A percentile compares a stretch with the other conserved stretches of the same genome.
Evolutionary conservation across 2,113 vertebrate species (phyloP).

Genomic region (Nettapus auritus): DNA sequence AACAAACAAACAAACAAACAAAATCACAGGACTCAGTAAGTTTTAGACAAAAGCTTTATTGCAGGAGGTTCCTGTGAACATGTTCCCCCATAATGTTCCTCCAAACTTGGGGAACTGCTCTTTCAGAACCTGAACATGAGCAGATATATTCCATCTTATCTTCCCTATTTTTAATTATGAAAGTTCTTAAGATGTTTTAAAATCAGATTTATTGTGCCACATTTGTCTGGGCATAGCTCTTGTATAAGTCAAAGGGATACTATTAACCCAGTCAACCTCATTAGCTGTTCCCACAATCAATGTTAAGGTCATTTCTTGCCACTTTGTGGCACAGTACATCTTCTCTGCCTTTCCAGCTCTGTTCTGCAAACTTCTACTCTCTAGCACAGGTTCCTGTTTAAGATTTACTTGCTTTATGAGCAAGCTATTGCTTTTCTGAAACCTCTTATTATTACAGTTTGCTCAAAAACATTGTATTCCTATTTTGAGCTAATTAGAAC

Average conservation of each 20-base stretch:
- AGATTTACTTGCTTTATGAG: neutral
- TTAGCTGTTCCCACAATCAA: neutral
- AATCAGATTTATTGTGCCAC: neutral
- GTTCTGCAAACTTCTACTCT: neutral
- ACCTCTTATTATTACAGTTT: neutral
- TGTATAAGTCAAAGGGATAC: neutral
- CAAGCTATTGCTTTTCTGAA: neutral
- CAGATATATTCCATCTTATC: neutral
- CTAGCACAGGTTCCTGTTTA: neutral
- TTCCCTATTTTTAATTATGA: neutral
- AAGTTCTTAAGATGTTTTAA: neutral
- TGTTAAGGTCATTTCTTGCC: neutral
- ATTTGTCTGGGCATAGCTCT: neutral
- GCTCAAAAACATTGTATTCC: neutral
- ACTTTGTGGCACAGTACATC: accelerated
- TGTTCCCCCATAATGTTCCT: neutral
- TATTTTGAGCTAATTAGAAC: neutral
- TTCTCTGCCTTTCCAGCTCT: neutral
- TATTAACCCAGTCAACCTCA: neutral
- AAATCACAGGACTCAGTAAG: neutral
- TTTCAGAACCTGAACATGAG: neutral
- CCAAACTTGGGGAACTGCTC: accelerated
- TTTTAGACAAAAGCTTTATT: neutral
- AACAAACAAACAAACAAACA: no score
- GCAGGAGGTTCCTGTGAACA: neutral